Evolutionary conservation across 2,888 invertebrate genomes (phyloP).

Genomic region (Torymus auratus): DNA sequence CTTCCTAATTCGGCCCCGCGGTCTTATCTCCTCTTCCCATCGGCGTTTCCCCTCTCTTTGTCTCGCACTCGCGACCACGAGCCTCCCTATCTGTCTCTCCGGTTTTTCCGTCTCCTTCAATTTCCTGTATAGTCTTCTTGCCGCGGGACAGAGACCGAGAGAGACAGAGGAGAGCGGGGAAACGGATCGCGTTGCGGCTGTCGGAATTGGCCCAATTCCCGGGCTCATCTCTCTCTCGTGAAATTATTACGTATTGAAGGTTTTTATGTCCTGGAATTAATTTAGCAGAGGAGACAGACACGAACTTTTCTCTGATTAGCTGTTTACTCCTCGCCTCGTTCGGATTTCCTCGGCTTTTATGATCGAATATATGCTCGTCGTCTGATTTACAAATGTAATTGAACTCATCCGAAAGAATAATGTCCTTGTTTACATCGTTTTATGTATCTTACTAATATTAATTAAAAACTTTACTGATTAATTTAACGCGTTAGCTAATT

Average conservation of each 20-base stretch:
- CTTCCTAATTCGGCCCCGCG: slow-evolving; percentile 52
- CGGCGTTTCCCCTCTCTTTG: slow-evolving; percentile 19
- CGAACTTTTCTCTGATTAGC: not conserved
- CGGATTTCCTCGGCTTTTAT: not conserved
- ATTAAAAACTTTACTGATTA: no score
- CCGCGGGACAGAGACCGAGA: not conserved
- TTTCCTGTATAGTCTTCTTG: slow-evolving; percentile 48
- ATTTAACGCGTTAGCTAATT: no score
- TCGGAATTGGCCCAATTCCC: slow-evolving; percentile 43
- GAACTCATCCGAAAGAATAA: not conserved
- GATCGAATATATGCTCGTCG: not conserved
- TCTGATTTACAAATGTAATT: not conserved
- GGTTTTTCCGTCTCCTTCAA: slow-evolving; percentile 53
- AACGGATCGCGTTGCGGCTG: slow-evolving; percentile 7
- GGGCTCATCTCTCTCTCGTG: slow-evolving; percentile 20
- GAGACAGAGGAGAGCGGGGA: slow-evolving; percentile 3
- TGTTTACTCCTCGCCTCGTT: no score
- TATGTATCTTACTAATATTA: no score
- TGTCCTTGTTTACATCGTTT: no score
- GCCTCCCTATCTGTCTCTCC: slow-evolving; percentile 29
- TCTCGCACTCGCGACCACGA: not conserved
- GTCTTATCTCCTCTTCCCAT: slow-evolving; percentile 41
- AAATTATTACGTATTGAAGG: slow-evolving; percentile 32
- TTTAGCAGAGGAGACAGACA: not conserved
- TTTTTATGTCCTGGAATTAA: not conserved